phyloP scores from a whole-genome alignment of 2,797 vertebrate genomes.

The Furcifer pardalis region DNA sequence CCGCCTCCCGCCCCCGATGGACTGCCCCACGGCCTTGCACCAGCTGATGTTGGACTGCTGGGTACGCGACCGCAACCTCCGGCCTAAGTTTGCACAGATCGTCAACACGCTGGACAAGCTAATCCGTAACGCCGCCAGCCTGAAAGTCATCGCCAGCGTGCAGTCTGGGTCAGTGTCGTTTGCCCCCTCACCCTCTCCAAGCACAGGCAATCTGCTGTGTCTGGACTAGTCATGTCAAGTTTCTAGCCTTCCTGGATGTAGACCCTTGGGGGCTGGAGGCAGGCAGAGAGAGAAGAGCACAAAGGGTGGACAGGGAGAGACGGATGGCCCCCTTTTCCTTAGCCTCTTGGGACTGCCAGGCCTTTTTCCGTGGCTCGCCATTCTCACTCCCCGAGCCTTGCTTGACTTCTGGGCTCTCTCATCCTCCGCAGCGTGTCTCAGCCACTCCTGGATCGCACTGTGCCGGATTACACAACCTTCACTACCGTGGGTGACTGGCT shows the following conservation, averaged over 20 bases:
- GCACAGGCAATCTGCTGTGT: conserved; percentile 4
- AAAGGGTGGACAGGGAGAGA: conserved; percentile 24
- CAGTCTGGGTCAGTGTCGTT: conserved; percentile 89
- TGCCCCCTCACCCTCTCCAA: conserved; percentile 13
- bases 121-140: conserved; percentile 96
- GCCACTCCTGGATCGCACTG: conserved; percentile 95
- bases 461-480: conserved; percentile 98
- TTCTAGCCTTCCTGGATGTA: conserved; percentile 20
- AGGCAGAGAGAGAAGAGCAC: background rate
- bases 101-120: conserved; percentile 98
- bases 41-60: conserved; percentile 99
- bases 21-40: conserved; percentile 96
- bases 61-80: conserved; percentile 95
- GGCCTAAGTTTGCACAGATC: conserved; percentile 97
- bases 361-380: background rate
- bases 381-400: conserved; percentile 43
- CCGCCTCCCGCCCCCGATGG: conserved; percentile 96
- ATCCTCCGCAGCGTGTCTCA: conserved; percentile 88
- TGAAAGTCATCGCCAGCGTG: conserved; percentile 94
- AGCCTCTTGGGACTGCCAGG: background rate
- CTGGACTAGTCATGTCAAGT: conserved; percentile 6
- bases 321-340: background rate
- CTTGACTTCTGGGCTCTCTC: conserved; percentile 67
- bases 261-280: conserved; percentile 18
- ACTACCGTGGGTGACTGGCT: conserved; percentile 99